These are phyloP conservation scores for Notoglanidium macrostoma DNA, from an alignment of 2,797 vertebrate genomes.

Conservation along the genomic window DNA sequence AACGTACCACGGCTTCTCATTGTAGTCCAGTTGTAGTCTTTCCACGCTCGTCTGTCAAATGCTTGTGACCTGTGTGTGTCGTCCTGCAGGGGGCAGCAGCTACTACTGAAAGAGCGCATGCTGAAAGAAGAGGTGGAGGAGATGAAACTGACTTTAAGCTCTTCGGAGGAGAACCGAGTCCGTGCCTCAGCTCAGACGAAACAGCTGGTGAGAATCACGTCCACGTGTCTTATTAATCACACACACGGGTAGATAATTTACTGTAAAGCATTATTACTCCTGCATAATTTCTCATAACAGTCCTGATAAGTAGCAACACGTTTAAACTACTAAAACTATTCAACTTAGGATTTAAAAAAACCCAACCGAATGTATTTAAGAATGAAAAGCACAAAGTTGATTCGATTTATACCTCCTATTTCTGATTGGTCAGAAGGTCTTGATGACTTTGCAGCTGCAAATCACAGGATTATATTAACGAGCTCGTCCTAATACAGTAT, in stretches of 20 bases:
- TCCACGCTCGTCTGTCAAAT: too few relatives aligned
- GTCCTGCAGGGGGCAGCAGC: slow-evolving; percentile 79
- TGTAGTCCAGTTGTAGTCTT: not conserved
- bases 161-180: slow-evolving; percentile 79
- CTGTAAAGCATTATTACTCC: not conserved
- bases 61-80: not conserved
- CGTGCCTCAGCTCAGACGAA: slow-evolving; percentile 76
- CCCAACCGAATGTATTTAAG: not conserved
- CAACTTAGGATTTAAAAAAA: not conserved
- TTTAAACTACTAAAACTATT: too few relatives aligned
- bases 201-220: slow-evolving; percentile 74
- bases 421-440: not conserved
- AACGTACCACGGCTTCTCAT: slow-evolving; percentile 68
- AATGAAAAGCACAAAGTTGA: not conserved
- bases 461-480: not conserved
- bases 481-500: not conserved
- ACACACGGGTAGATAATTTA: not conserved
- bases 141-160: slow-evolving; percentile 78
- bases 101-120: slow-evolving; percentile 78
- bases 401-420: not conserved
- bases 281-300: not conserved
- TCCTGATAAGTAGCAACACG: too few relatives aligned
- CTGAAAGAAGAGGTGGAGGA: slow-evolving; percentile 92
- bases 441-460: not conserved
- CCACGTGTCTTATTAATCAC: not conserved